A percentile compares a stretch with the other conserved stretches of the same genome.
Conservation (phyloP, 2,888 invertebrate species). For the Agonopterix subpropinquella region DNA sequence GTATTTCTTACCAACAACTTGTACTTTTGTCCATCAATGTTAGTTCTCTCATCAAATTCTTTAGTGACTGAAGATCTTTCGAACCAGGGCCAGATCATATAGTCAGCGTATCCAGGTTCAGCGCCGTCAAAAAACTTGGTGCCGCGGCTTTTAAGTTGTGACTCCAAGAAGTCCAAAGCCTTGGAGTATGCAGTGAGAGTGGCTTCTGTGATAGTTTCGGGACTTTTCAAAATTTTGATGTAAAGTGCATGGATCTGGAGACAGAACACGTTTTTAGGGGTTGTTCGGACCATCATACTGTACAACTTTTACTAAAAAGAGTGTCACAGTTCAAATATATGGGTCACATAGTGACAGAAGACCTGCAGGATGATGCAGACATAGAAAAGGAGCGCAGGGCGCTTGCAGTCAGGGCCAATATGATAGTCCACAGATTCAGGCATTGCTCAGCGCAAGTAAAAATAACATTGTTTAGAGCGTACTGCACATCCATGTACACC, state of each 20-base stretch:
- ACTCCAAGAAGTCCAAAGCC: conserved; percentile 78
- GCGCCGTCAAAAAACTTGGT: conserved; percentile 78
- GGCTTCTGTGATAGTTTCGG: conserved; percentile 38
- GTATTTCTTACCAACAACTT: conserved; percentile 42
- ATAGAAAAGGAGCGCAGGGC: too few species aligned
- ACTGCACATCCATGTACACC: too few species aligned
- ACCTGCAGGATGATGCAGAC: too few species aligned
- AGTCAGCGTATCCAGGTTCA: conserved; percentile 85
- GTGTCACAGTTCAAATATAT: too few species aligned
- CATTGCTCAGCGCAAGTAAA: too few species aligned
- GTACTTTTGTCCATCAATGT: conserved; percentile 73
- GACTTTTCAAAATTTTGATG: conserved; percentile 31
- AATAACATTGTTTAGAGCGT: too few species aligned
- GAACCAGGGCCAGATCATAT: conserved; percentile 93
- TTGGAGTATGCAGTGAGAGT: conserved; percentile 30
- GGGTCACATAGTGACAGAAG: too few species aligned
- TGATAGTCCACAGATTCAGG: too few species aligned
- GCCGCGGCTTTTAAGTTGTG: conserved; percentile 76
- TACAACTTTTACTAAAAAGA: too few species aligned
- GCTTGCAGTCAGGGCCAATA: too few species aligned
- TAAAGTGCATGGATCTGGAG: conserved; percentile 40
- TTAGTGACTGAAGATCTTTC: conserved; percentile 76
- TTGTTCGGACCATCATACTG: too few species aligned
- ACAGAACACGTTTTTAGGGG: not conserved
- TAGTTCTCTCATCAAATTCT: conserved; percentile 59